Evolutionary conservation across 2,888 invertebrate species (phyloP).

Genomic region (Apocheima hispidaria): DNA sequence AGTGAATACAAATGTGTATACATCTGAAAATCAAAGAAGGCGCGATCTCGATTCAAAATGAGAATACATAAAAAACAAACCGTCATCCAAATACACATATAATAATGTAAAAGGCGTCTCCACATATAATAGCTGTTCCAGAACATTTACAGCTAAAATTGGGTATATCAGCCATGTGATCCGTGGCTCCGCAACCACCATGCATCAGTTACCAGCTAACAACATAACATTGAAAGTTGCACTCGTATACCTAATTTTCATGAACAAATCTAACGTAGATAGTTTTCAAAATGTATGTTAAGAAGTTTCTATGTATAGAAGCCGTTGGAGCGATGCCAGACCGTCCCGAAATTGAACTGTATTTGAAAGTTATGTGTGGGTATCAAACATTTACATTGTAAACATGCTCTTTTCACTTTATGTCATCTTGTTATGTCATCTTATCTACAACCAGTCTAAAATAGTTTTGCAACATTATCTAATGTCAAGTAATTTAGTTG

Average conservation of each 20-base stretch:
- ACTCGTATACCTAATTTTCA: not conserved
- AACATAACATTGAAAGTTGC: not conserved
- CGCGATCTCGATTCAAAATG: too few species aligned
- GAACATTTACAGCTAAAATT: too few species aligned
- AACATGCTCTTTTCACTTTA: not conserved
- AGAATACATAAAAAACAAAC: too few species aligned
- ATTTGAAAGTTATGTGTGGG: constrained; percentile 9
- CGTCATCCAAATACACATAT: too few species aligned
- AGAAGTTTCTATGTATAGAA: constrained; percentile 20
- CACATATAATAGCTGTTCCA: too few species aligned
- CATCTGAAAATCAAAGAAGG: too few species aligned
- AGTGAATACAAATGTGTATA: too few species aligned
- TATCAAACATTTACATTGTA: constrained; percentile 5
- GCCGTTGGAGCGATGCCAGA: constrained; percentile 22
- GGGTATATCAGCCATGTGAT: too few species aligned
- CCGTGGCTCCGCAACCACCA: too few species aligned
- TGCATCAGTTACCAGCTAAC: not conserved
- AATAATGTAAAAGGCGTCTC: too few species aligned
- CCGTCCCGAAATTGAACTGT: constrained; percentile 26
- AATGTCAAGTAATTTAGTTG: too few species aligned
- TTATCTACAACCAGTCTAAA: too few species aligned
- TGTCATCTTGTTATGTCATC: not conserved
- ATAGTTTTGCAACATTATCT: not conserved
- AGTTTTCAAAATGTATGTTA: constrained; percentile 9
- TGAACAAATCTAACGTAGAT: not conserved